Base-by-base conservation (phyloP, 2,113 vertebrate species). In the Numida meleagris region DNA sequence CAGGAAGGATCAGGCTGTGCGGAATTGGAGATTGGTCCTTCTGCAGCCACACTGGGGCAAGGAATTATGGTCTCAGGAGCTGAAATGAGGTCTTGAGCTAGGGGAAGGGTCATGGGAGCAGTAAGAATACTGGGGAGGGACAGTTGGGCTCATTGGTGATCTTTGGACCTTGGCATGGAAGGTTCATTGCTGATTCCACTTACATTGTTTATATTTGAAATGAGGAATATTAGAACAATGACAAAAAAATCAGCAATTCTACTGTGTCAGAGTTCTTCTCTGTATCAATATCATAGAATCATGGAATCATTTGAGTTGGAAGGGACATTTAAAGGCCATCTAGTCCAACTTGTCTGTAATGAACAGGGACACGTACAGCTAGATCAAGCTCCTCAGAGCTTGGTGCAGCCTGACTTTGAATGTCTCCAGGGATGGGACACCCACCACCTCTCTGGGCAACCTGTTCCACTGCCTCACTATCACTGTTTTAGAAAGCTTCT, bases 51-150 rank as follows among this genome's bases (percentile, higher is more conserved):
- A 7, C 17, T 38, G 25, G 11, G 16, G 4, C 11, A 42, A 29
- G 38, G 25, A 16, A 10, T 53, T 45, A 40, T 1, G 4, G 24
- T 24, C 65, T 14, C 5, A 2, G 4, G 7, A 10, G 20, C 34
- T 68, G 20, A 53, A 42, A 86, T 4, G 13, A 6, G 1, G 14
- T 15, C 20, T 16, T 43, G 27, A 11, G 24, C 50, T 53, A 29
- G 4, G 14, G 27, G 5, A 31, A 70, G 18, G 23, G 15, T 25
- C 1, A 2, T 6, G 3, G 23, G 31, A 48, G 45, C 11, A 15
- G 8, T 67, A n/a, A 46, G 14, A 33, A 16, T 15, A 16, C 9
- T 45, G 36, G 13, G 5, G 12, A 77, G 21, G 14, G 42, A 36
- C 25, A 62, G 24, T 5, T 11, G 34, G 11, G 24, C 9, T 15